Evolutionary conservation across 2,113 vertebrate species (phyloP).

Genomic region (Opisthocomus hoazin): DNA sequence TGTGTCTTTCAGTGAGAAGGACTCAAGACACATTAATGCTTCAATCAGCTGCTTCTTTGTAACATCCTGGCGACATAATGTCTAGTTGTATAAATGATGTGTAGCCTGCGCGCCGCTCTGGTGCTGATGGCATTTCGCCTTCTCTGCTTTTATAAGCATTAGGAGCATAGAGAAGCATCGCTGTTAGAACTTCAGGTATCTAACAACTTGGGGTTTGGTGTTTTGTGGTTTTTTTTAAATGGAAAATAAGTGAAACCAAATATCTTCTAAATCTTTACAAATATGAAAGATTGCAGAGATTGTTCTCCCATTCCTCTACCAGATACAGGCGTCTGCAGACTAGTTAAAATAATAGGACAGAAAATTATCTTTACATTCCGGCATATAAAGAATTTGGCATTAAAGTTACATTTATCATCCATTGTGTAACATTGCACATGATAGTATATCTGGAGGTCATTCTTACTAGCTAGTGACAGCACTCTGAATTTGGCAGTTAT

Average conservation of each 20-base stretch:
- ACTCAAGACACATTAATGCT: neutral
- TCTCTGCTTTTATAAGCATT: neutral
- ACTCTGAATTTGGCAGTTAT: neutral
- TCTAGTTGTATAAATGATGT: neutral
- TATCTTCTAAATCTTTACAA: neutral
- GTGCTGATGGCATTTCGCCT: neutral
- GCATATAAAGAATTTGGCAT: neutral
- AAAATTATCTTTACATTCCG: neutral
- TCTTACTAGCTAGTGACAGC: neutral
- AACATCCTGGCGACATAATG: neutral
- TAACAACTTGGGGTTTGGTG: neutral
- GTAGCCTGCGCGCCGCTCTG: neutral
- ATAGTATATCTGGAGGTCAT: neutral
- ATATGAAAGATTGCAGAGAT: neutral
- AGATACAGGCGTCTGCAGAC: neutral
- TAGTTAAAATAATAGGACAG: neutral
- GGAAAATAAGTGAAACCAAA: neutral
- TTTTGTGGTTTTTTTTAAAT: neutral
- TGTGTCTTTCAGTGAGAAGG: neutral
- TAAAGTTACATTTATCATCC: neutral
- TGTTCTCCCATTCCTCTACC: neutral
- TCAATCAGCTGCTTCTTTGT: conserved; percentile 18
- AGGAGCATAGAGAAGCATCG: neutral
- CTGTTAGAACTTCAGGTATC: neutral
- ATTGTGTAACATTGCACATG: fast-evolving